These are phyloP conservation scores for Apostichopus californicus DNA, from an alignment of 35 echinoderm and acorn worm species.

Conservation along the genomic window DNA sequence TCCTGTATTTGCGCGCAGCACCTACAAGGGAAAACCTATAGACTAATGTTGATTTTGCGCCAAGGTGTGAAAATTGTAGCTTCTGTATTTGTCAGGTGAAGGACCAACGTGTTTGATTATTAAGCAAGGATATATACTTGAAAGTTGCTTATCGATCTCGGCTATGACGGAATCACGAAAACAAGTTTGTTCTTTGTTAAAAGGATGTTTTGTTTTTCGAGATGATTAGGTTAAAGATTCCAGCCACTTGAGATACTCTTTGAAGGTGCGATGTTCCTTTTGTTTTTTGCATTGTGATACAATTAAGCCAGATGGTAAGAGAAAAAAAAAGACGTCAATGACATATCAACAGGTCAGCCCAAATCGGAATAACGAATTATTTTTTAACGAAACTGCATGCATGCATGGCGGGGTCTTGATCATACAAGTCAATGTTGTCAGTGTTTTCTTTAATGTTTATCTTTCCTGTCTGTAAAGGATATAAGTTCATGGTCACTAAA, in stretches of 20 bases:
- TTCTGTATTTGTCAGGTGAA: background rate
- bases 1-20: background rate
- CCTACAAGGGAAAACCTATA: background rate
- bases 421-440: too few relatives aligned
- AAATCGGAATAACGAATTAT: too few relatives aligned
- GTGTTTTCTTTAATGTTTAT: too few relatives aligned
- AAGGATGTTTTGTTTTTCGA: background rate
- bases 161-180: background rate
- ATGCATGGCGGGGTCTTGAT: too few relatives aligned
- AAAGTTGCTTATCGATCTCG: background rate
- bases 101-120: background rate
- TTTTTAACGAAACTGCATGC: too few relatives aligned
- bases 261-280: background rate
- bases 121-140: background rate
- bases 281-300: background rate
- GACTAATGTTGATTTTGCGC: background rate
- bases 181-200: background rate
- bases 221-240: background rate
- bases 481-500: too few relatives aligned
- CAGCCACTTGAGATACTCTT: background rate
- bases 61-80: background rate
- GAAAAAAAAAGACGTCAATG: too few relatives aligned
- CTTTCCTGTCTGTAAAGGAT: too few relatives aligned
- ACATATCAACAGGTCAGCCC: too few relatives aligned
- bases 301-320: too few relatives aligned